Evolutionary conservation across 2,888 invertebrate species (phyloP).

Genomic region (Brenthis daphne): DNA sequence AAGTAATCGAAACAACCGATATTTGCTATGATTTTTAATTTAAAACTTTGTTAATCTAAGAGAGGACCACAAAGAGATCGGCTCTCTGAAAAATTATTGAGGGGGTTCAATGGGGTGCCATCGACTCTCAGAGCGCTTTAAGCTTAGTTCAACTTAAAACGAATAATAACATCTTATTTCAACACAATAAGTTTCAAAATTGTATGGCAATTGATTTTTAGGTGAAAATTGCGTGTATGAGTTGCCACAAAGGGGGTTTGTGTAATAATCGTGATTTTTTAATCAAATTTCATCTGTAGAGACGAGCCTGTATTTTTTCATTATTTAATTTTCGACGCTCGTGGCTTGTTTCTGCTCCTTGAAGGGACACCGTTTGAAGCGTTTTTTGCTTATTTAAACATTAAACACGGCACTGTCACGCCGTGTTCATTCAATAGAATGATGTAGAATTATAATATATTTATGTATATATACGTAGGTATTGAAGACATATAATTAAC

Average conservation of each 20-base stretch:
- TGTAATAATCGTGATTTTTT: constrained; percentile 83
- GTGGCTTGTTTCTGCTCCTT: constrained; percentile 71
- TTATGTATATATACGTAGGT: too few relatives aligned
- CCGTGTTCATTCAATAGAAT: constrained; percentile 38
- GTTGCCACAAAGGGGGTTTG: constrained; percentile 65
- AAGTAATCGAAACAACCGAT: constrained; percentile 54
- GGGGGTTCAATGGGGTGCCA: constrained; percentile 58
- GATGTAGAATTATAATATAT: too few relatives aligned
- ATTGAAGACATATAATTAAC: too few relatives aligned
- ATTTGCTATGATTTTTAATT: constrained; percentile 77
- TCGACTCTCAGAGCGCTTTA: constrained; percentile 1
- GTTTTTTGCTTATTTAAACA: constrained; percentile 66
- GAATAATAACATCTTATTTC: constrained; percentile 35
- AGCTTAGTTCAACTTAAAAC: neutral
- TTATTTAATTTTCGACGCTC: constrained; percentile 80
- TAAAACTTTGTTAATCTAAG: constrained; percentile 82
- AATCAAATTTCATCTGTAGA: constrained; percentile 82
- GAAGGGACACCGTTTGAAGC: constrained; percentile 77
- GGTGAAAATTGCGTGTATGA: constrained; percentile 49
- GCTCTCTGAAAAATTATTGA: constrained; percentile 82
- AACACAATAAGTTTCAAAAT: constrained; percentile 42
- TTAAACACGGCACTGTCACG: constrained; percentile 46
- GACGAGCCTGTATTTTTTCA: constrained; percentile 80
- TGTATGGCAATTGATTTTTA: constrained; percentile 29
- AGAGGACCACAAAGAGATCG: constrained; percentile 78